Percentiles rank a stretch among this genome's conserved stretches.
Conservation (phyloP, 2,888 invertebrate genomes). For the Drosophila mercatorum region DNA sequence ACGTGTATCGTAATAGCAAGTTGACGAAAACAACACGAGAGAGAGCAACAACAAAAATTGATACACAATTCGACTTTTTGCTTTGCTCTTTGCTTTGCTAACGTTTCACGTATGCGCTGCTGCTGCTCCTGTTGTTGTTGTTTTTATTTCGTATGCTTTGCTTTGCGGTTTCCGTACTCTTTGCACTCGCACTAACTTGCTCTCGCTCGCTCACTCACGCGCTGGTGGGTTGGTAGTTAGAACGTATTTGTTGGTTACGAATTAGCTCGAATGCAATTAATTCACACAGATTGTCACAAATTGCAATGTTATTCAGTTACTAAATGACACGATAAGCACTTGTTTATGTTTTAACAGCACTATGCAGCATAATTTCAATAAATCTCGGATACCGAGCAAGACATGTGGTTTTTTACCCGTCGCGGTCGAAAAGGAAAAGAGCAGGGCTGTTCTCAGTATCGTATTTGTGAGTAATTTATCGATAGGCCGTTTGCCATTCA, state of each 20-base stretch:
- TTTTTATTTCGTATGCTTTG: constrained; percentile 67
- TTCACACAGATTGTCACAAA: constrained; percentile 57
- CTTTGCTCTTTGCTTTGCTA: constrained; percentile 53
- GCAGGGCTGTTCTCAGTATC: constrained; percentile 47
- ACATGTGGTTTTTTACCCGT: constrained; percentile 90
- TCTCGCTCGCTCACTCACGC: constrained; percentile 69
- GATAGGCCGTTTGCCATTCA: constrained; percentile 32
- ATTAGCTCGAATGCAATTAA: constrained; percentile 53
- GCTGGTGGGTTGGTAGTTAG: constrained; percentile 52
- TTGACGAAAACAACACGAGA: constrained; percentile 52
- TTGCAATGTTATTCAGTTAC: constrained; percentile 73
- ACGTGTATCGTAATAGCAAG: constrained; percentile 26
- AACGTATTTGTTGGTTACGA: constrained; percentile 70
- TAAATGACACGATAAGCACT: constrained; percentile 70
- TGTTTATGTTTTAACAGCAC: constrained; percentile 77
- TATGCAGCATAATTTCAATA: constrained; percentile 80
- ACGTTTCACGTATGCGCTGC: constrained; percentile 51
- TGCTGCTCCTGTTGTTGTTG: constrained; percentile 51
- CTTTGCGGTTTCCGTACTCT: constrained; percentile 64
- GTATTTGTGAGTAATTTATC: constrained; percentile 20
- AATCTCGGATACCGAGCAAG: constrained; percentile 83
- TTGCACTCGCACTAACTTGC: constrained; percentile 51
- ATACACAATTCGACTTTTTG: constrained; percentile 61
- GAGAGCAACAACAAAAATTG: constrained; percentile 45
- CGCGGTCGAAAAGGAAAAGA: constrained; percentile 88